These are phyloP conservation scores for Ursus arctos DNA, from an alignment of 2,113 vertebrate genomes.

Conservation along the genomic window DNA sequence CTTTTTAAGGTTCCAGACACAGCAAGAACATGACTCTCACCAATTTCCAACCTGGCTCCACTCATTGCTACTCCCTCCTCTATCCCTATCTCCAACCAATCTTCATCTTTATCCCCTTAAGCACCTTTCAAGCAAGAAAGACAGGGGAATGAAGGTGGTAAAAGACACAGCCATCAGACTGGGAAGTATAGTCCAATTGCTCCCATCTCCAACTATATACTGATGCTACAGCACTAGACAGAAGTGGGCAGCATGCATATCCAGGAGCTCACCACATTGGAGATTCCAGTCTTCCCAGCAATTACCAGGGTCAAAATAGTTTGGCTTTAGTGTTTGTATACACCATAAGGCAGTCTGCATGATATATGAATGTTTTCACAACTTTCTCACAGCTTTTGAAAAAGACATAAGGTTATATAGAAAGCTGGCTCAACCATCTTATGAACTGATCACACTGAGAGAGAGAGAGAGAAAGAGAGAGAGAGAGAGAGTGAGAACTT, in stretches of 20 bases:
- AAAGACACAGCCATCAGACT: neutral
- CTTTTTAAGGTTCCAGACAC: neutral
- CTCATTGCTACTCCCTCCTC: neutral
- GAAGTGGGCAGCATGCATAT: neutral
- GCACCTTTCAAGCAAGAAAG: neutral
- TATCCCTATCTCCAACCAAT: neutral
- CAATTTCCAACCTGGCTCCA: neutral
- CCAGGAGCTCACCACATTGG: neutral
- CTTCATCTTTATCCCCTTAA: neutral
- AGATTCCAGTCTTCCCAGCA: neutral
- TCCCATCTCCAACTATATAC: neutral
- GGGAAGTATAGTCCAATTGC: neutral
- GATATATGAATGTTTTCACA: neutral
- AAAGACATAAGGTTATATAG: neutral
- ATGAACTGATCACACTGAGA: neutral
- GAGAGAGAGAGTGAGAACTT: neutral
- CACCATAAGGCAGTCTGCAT: neutral
- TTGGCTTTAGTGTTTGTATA: neutral
- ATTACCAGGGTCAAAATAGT: neutral
- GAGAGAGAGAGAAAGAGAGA: neutral
- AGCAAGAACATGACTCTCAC: neutral
- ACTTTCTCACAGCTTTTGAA: neutral
- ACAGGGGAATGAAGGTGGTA: neutral
- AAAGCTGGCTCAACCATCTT: constrained; percentile 1
- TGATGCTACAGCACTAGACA: neutral